A percentile compares a stretch with the other conserved stretches of the same genome.
phyloP scores from a whole-genome alignment of 2,888 invertebrate genomes.

The Drosophila stalkeri region DNA sequence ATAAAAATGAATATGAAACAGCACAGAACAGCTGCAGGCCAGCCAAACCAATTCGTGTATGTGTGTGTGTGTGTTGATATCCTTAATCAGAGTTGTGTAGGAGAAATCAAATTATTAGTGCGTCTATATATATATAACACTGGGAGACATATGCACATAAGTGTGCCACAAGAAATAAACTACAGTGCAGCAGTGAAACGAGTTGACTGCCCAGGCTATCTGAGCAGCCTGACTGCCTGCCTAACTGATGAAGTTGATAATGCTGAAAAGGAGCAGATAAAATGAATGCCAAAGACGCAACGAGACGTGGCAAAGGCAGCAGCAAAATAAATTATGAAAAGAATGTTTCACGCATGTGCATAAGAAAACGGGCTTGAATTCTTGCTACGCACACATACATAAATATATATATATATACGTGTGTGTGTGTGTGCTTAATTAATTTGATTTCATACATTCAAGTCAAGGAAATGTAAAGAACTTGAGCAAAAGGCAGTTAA shows the following conservation, averaged over 20 bases:
- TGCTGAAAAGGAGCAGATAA: slow-evolving; percentile 57
- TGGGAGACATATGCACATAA: slow-evolving; percentile 60
- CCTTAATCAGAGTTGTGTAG: slow-evolving; percentile 64
- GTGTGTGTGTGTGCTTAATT: slow-evolving; percentile 53
- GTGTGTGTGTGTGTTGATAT: slow-evolving; percentile 39
- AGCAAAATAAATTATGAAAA: slow-evolving; percentile 74
- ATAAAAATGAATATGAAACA: slow-evolving; percentile 35
- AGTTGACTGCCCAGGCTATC: slow-evolving; percentile 6
- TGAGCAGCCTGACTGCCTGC: slow-evolving; percentile 29
- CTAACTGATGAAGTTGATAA: slow-evolving; percentile 73
- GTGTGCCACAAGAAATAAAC: slow-evolving; percentile 21
- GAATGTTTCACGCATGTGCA: slow-evolving; percentile 77
- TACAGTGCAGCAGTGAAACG: slow-evolving; percentile 20
- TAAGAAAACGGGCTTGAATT: slow-evolving; percentile 41
- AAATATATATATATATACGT: neutral
- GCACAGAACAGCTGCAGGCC: slow-evolving; percentile 59
- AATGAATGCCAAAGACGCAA: slow-evolving; percentile 52
- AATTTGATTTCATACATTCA: slow-evolving; percentile 77
- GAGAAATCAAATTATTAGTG: slow-evolving; percentile 65
- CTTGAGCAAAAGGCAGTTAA: slow-evolving; percentile 51
- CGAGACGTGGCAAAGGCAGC: slow-evolving; percentile 18
- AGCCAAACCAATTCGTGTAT: slow-evolving; percentile 19
- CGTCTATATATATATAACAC: slow-evolving; percentile 34
- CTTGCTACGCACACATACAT: neutral
- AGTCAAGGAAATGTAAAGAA: slow-evolving; percentile 62